Percentiles rank a stretch among this genome's conserved stretches.
phyloP scores from a whole-genome alignment of 2,888 invertebrate species.

The Coleophora deauratella region DNA sequence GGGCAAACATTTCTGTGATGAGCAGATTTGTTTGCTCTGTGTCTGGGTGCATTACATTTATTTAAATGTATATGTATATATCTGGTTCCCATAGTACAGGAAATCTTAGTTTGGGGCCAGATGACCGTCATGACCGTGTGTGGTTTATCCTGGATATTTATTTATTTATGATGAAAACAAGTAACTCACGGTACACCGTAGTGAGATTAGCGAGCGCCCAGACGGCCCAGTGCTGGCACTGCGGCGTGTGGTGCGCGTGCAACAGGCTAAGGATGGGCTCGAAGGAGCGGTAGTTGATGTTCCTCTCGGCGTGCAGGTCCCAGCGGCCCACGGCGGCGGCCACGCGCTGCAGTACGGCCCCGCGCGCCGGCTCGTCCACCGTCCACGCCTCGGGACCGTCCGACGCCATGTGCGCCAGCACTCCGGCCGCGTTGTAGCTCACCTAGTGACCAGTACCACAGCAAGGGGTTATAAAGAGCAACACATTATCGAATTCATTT shows the following conservation, averaged over 20 bases:
- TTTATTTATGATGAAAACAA: too few species aligned
- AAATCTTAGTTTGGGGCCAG: too few species aligned
- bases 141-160: too few species aligned
- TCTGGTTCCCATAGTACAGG: too few species aligned
- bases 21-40: too few species aligned
- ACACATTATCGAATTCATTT: background rate
- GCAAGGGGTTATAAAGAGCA: too few species aligned
- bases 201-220: slow-evolving; percentile 99
- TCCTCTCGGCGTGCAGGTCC: slow-evolving; percentile 89
- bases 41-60: too few species aligned
- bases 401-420: slow-evolving; percentile 95
- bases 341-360: slow-evolving; percentile 83
- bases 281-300: slow-evolving; percentile 96
- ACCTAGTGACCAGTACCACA: slow-evolving; percentile 68
- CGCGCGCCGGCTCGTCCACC: slow-evolving; percentile 79
- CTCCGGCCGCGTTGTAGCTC: slow-evolving; percentile 96
- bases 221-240: slow-evolving; percentile 96
- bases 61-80: too few species aligned
- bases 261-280: slow-evolving; percentile 93
- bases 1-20: too few species aligned
- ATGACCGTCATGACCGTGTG: too few species aligned
- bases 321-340: slow-evolving; percentile 89
- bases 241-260: slow-evolving; percentile 87
- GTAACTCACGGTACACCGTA: slow-evolving; percentile 88
- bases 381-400: slow-evolving; percentile 92